Conservation (phyloP, 1,140 invertebrate genomes). For the Pentalonia nigronervosa region DNA sequence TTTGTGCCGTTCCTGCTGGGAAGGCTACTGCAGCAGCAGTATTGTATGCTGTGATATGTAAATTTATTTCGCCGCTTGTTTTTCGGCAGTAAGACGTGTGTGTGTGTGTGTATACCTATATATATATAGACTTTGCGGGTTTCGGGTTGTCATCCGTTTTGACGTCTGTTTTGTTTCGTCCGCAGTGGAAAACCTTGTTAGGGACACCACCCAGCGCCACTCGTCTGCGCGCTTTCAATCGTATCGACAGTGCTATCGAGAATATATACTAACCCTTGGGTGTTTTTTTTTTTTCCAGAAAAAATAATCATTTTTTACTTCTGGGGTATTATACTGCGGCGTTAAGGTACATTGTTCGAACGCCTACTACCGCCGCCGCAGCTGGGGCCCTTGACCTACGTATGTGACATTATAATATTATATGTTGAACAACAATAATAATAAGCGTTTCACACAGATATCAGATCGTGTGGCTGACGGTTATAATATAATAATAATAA, state of each 20-base stretch:
- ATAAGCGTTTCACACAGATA: conserved; percentile 26
- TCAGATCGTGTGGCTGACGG: not conserved
- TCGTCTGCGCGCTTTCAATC: not conserved
- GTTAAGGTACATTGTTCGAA: not conserved
- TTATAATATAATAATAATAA: not conserved
- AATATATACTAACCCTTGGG: no score
- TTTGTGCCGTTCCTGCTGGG: not conserved
- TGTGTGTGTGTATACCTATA: no score
- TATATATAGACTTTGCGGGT: not conserved
- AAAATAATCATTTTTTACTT: not conserved
- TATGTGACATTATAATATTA: not conserved
- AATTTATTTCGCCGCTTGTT: not conserved
- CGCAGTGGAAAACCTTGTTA: not conserved
- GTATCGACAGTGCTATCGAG: not conserved
- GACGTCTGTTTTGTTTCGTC: not conserved
- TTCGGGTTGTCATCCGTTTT: not conserved
- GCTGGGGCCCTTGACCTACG: conserved; percentile 22
- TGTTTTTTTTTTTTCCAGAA: not conserved
- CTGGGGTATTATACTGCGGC: not conserved
- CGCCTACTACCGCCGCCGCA: not conserved
- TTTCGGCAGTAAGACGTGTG: not conserved
- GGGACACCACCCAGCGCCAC: not conserved
- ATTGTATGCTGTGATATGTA: not conserved
- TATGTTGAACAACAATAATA: not conserved
- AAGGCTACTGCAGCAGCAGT: not conserved